A percentile compares a stretch with the other conserved stretches of the same genome.
These are phyloP conservation scores for Gadopsis marmoratus DNA, from an alignment of 2,797 vertebrate species.

Conservation along the genomic window DNA sequence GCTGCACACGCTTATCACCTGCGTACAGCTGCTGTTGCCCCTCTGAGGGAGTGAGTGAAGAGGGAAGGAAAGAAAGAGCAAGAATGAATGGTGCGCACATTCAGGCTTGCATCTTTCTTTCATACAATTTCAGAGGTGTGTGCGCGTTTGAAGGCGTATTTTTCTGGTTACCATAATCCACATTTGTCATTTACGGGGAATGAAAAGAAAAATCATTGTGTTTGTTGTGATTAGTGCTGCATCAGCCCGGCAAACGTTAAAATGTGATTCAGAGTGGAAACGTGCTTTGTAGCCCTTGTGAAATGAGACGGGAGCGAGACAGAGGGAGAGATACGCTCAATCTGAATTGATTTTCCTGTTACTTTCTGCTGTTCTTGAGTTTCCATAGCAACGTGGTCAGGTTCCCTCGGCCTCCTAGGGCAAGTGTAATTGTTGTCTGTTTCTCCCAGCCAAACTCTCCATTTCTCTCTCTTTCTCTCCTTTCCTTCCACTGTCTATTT, in stretches of 20 bases:
- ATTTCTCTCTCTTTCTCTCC: slow-evolving; percentile 43
- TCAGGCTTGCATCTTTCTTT: slow-evolving; percentile 47
- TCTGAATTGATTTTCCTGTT: slow-evolving; percentile 88
- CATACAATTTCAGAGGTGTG: slow-evolving; percentile 47
- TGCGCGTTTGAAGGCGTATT: slow-evolving; percentile 31
- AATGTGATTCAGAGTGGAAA: slow-evolving; percentile 72
- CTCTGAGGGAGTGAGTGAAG: slow-evolving; percentile 65
- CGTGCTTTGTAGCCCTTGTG: slow-evolving; percentile 70
- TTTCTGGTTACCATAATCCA: slow-evolving; percentile 47
- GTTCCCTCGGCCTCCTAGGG: slow-evolving; percentile 87
- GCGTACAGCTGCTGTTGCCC: slow-evolving; percentile 81
- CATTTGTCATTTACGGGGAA: slow-evolving; percentile 46
- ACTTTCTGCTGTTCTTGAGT: slow-evolving; percentile 89
- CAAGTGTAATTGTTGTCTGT: slow-evolving; percentile 88
- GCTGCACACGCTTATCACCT: slow-evolving; percentile 83
- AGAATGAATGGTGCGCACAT: slow-evolving; percentile 62
- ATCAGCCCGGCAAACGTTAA: slow-evolving; percentile 67
- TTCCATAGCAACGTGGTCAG: slow-evolving; percentile 89
- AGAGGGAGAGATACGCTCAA: slow-evolving; percentile 78
- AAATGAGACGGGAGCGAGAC: slow-evolving; percentile 70
- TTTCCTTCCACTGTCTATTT: slow-evolving; percentile 42
- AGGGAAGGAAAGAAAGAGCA: slow-evolving; percentile 64
- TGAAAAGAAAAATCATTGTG: slow-evolving; percentile 41
- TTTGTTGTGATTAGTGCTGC: slow-evolving; percentile 59
- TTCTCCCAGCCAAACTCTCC: slow-evolving; percentile 79